phyloP scores from a whole-genome alignment of 2,888 invertebrate genomes.

The Agrochola litura region DNA sequence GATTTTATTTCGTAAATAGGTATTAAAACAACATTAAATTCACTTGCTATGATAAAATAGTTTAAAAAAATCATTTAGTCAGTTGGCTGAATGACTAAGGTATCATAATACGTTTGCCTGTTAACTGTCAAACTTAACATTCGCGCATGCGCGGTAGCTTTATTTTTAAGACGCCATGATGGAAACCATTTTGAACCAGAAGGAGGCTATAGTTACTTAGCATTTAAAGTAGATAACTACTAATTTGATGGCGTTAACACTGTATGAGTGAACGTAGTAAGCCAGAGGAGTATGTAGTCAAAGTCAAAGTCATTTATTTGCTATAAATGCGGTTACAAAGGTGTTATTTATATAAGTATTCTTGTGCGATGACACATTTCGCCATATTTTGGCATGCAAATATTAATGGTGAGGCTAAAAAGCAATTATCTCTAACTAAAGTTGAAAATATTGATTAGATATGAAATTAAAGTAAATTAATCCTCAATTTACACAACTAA shows the following conservation, averaged over 20 bases:
- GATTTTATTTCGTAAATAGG: too few species aligned
- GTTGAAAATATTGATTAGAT: too few species aligned
- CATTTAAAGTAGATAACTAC: not conserved
- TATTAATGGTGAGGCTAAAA: too few species aligned
- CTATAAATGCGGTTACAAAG: too few species aligned
- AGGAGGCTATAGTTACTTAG: not conserved
- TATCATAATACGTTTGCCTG: not conserved
- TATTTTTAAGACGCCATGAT: not conserved
- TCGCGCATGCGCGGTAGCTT: conserved; percentile 37
- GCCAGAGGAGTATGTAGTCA: not conserved
- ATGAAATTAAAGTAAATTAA: too few species aligned
- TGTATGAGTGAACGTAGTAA: not conserved
- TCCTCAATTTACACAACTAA: too few species aligned
- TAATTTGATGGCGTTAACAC: not conserved
- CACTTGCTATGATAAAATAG: not conserved
- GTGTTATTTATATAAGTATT: too few species aligned
- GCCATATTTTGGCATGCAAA: too few species aligned
- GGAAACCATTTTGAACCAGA: not conserved
- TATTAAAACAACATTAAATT: not conserved
- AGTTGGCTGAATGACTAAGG: not conserved
- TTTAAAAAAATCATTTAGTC: not conserved
- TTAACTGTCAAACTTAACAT: conserved; percentile 1
- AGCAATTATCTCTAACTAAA: too few species aligned
- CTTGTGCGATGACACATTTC: too few species aligned
- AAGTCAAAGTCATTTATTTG: too few species aligned